Base-by-base conservation (phyloP, 2,888 invertebrate genomes). In the Sarcophaga carnaria region DNA sequence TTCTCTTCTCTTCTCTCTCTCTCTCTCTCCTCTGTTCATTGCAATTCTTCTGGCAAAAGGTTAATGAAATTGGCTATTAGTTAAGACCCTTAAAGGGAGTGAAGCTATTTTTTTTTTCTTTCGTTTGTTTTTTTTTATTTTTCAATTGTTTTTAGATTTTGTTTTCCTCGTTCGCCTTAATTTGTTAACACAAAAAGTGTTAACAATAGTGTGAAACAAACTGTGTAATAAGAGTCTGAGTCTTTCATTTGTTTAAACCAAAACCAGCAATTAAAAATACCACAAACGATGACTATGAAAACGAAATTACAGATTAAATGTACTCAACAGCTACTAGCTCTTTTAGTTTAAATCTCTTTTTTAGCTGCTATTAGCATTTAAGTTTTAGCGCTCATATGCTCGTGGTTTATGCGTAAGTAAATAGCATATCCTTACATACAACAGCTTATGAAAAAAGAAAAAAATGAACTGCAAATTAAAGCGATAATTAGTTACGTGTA, bases 141-240 rank as follows among this genome's bases (percentile, higher is more conserved):
- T 82, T 54, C 67, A 71, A 76, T 80, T 59, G 37, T 62, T 80
- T 80, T 83, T 72, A 45, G 54, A 47, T 69, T 81, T 83, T 54
- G 54, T 59, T 79, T 69, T 72, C 71, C 54, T 27, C n/a, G 63
- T 80, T 85, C n/a, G 22, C 45, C 49, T 80, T 77, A 83, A 82
- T 80, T 81, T 74, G 78, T 67, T 8, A 8, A 37, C 27, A 37
- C 8, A 37, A 37, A 72, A 84, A 82, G 84, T 87, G 86, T 79
- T 84, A 84, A 79, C 71, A 84, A 62, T 67, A 75, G 83, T 74
- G 74, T 77, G 63, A 79, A 78, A 79, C 22, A 45, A 77, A 63
- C 54, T 14, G 74, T 67, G 20, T 20, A 49, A 20, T 62, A 69
- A 45, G 22, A 63, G 49, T 14, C 5, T 54, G 22, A 70, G 49